A percentile compares a stretch with the other conserved stretches of the same genome.
These are phyloP conservation scores for Zelostemma sp. DNA, from an alignment of 1,140 invertebrate species.

Conservation along the genomic window DNA sequence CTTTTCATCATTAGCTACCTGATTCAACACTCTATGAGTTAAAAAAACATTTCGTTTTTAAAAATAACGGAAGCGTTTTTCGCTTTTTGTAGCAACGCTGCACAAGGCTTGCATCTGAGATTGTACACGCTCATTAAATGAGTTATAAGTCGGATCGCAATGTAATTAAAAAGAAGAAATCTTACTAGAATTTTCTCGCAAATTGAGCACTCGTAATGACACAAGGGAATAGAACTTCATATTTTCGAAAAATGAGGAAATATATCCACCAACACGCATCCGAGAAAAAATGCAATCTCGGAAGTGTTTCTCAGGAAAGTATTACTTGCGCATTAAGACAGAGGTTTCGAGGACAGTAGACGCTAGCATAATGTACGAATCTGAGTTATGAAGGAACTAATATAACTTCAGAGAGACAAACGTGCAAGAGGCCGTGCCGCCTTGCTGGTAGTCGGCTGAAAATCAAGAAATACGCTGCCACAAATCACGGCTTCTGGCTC, in stretches of 20 bases:
- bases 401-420: conserved; percentile 40
- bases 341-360: background rate
- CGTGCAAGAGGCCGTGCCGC: conserved; percentile 23
- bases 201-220: background rate
- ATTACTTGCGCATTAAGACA: background rate
- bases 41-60: no score
- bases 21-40: no score
- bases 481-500: conserved; percentile 52
- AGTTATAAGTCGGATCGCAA: no score
- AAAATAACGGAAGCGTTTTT: no score
- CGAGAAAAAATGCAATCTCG: background rate
- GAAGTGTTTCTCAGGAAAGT: background rate
- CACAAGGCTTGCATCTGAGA: no score
- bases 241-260: background rate
- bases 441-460: conserved; percentile 16
- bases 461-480: conserved; percentile 54
- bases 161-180: no score
- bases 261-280: no score
- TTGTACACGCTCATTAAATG: no score
- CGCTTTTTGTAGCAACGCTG: no score
- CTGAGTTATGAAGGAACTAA: conserved; percentile 32
- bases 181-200: no score
- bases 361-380: conserved; percentile 9
- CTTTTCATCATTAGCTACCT: no score
- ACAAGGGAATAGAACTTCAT: background rate